Evolutionary conservation across 2,113 vertebrate species (phyloP).

Genomic region (Amblyopsis rosae): DNA sequence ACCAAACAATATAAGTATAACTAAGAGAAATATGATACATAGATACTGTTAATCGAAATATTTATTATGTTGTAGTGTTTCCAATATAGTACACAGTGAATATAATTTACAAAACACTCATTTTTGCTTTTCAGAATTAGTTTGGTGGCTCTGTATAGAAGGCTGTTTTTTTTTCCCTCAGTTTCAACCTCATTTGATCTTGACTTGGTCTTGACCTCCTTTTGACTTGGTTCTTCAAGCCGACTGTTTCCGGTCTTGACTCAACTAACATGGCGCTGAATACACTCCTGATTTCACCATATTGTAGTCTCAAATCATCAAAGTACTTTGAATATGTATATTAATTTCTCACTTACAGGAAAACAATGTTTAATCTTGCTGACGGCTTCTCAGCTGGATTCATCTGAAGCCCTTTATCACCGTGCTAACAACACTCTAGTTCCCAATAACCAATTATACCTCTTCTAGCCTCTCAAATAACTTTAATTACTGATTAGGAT

Average conservation of each 20-base stretch:
- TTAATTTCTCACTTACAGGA: constrained; percentile 42
- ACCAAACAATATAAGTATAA: too few species aligned
- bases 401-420: constrained; percentile 58
- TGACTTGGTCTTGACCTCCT: too few species aligned
- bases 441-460: constrained; percentile 91
- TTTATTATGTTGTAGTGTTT: too few species aligned
- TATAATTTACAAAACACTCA: too few species aligned
- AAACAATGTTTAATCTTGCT: constrained; percentile 62
- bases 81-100: too few species aligned
- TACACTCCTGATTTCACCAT: background rate
- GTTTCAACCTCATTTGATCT: too few species aligned
- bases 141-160: too few species aligned
- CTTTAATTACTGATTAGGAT: constrained; percentile 96
- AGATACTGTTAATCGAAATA: too few species aligned
- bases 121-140: too few species aligned
- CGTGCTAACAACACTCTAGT: constrained; percentile 82
- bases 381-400: constrained; percentile 52
- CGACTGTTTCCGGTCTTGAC: background rate
- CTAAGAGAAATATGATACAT: too few species aligned
- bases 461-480: constrained; percentile 88
- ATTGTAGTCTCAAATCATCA: background rate
- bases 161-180: too few species aligned
- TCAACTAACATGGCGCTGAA: too few species aligned
- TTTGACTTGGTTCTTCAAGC: background rate
- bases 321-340: constrained; percentile 27